Evolutionary conservation across 1,140 invertebrate species (phyloP).

Genomic region (Aphelenchoides avenae): DNA sequence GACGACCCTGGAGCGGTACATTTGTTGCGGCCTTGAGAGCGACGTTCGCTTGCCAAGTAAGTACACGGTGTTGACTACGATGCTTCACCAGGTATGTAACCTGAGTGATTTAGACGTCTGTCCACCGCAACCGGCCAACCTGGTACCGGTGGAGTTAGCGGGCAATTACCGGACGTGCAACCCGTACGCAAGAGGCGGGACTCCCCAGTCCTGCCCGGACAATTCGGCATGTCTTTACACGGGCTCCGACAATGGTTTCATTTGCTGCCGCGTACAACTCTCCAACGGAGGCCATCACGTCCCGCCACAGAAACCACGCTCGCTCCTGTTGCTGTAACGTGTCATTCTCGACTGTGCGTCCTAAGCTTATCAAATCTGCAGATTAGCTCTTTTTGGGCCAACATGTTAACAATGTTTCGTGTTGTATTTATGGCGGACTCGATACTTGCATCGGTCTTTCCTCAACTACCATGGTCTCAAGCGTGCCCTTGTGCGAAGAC

Average conservation of each 20-base stretch:
- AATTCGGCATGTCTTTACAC: conserved; percentile 59
- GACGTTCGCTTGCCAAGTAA: conserved; percentile 55
- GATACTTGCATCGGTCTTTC: too few relatives aligned
- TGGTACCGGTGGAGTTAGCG: conserved; percentile 56
- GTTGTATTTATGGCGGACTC: too few relatives aligned
- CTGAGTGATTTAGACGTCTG: conserved; percentile 47
- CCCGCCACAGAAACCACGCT: too few relatives aligned
- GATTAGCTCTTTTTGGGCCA: too few relatives aligned
- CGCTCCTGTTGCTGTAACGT: too few relatives aligned
- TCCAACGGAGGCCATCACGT: conserved; percentile 16
- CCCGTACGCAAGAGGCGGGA: conserved; percentile 48
- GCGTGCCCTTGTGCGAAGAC: too few relatives aligned
- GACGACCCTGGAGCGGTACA: conserved; percentile 54
- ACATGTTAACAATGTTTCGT: too few relatives aligned
- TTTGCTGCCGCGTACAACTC: conserved; percentile 56
- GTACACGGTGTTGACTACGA: background rate
- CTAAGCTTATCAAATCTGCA: too few relatives aligned
- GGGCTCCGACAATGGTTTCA: conserved; percentile 57
- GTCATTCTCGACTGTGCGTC: too few relatives aligned
- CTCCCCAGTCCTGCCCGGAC: conserved; percentile 53
- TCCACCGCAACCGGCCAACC: conserved; percentile 55
- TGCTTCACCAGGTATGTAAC: background rate
- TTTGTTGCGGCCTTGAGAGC: conserved; percentile 56
- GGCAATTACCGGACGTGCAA: conserved; percentile 58
- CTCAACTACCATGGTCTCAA: too few relatives aligned